These are phyloP conservation scores for Podarcis muralis DNA, from an alignment of 2,113 vertebrate species.

Conservation along the genomic window DNA sequence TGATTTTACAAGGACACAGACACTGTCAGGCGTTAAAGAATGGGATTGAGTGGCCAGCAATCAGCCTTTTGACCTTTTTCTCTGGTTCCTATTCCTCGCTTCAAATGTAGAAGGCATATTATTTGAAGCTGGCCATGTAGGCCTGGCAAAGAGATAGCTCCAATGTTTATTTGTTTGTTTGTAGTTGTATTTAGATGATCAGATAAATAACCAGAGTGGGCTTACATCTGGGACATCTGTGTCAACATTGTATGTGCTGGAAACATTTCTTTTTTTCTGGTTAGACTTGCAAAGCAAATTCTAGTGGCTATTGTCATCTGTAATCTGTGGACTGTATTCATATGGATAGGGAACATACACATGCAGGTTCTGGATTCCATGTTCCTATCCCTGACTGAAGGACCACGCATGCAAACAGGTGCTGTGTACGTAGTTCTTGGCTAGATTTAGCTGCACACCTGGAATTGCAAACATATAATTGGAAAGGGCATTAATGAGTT, in stretches of 20 bases:
- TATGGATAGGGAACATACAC: background rate
- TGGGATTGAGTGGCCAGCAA: conserved; percentile 2
- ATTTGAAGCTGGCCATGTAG: conserved; percentile 71
- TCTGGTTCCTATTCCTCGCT: conserved; percentile 65
- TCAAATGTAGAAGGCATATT: conserved; percentile 32
- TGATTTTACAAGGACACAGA: conserved; percentile 31
- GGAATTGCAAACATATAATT: background rate
- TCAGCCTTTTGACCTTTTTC: conserved; percentile 29
- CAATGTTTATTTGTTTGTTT: conserved; percentile 77
- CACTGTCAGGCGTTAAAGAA: background rate
- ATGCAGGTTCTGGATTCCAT: background rate
- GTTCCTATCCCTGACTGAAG: background rate
- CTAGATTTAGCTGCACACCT: background rate
- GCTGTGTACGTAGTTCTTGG: background rate
- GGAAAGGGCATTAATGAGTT: background rate
- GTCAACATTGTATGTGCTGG: conserved; percentile 66
- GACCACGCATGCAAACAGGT: background rate
- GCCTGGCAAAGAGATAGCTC: conserved; percentile 67
- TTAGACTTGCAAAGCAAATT: background rate
- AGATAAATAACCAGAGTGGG: conserved; percentile 64
- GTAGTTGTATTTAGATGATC: conserved; percentile 68
- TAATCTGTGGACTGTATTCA: background rate
- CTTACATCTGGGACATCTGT: conserved; percentile 70
- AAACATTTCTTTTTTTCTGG: conserved; percentile 8
- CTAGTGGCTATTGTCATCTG: background rate